Conservation (phyloP, 1,140 invertebrate species). For the Saxidomus purpurata region DNA sequence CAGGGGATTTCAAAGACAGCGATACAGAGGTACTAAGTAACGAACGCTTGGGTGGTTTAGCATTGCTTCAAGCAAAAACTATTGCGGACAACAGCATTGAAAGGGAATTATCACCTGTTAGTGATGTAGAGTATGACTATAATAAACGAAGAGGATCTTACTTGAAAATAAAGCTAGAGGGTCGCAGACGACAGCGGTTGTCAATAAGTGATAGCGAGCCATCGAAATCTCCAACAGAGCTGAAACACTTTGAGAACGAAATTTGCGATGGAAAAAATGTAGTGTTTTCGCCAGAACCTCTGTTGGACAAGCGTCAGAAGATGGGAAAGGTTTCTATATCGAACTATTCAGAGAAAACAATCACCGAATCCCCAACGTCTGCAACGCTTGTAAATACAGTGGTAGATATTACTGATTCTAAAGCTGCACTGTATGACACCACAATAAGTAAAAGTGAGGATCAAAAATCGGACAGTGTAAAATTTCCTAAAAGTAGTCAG, state of each 20-base stretch:
- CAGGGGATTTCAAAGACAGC: neutral
- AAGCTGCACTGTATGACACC: too few species aligned
- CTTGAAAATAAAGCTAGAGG: conserved; percentile 16
- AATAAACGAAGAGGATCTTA: conserved; percentile 14
- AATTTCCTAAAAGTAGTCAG: too few species aligned
- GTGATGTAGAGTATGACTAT: neutral
- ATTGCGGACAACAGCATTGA: neutral
- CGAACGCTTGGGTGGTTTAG: neutral
- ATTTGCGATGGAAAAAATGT: neutral
- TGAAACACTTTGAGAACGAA: neutral
- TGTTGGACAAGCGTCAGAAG: neutral
- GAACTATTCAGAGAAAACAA: neutral
- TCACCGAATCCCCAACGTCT: neutral
- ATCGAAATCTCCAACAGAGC: neutral
- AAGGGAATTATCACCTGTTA: neutral
- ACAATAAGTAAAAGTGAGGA: neutral
- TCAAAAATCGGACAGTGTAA: too few species aligned
- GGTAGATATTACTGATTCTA: neutral
- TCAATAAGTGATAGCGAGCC: conserved; percentile 2
- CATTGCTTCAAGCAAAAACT: neutral
- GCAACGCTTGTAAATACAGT: neutral
- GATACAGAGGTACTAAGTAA: neutral
- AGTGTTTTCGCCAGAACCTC: neutral
- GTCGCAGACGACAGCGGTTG: conserved; percentile 8
- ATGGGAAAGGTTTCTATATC: neutral